Evolutionary conservation across 2,888 invertebrate species (phyloP), one percentile per base, ranked within the genome.

Genomic region (Tenthredo distinguenda): DNA sequence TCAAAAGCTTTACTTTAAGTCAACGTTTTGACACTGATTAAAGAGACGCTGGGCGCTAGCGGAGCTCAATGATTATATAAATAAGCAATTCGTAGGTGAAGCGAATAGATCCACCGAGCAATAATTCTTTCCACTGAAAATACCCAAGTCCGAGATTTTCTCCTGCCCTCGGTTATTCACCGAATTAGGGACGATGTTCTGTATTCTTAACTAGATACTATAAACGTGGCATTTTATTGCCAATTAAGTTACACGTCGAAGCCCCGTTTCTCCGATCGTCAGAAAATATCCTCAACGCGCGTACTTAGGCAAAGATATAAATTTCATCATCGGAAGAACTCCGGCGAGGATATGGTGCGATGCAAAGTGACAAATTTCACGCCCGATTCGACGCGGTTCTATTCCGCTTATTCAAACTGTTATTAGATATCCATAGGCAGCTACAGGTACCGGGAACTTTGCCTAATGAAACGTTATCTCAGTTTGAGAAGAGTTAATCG

Each of bases 391-490:
- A 55, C n/a, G 55, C n/a, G 55, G n/a, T 55, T 47, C 12, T 55
- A 55, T 18, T n/a, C 6, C 2, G 7, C n/a, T 55, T 55, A 55
- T 55, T 55, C n/a, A n/a, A 55, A 55, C 55, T 55, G 55, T 55
- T n/a, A 55, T 55, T 55, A 55, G 1, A n/a, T 55, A 55, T 47
- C 10, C 1, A 6, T 43, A 43, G 43, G 9, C 6, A 6, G 1
- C 4, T 55, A 55, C 7, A 55, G n/a, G n/a, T n/a, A 55, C 18
- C 6, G 12, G 7, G 10, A 40, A 76, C 21, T 47, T 76, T 40
- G 76, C 43, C 21, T 76, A 76, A 76, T 76, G 47, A 76, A 76
- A 71, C 71, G 71, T 71, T 76, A 55, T 79, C 55, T 34, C 37
- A 71, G 12, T 7, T 79, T 34, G 3, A 0, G 1, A 6, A 31